Evolutionary conservation across 2,797 vertebrate genomes (phyloP).

Genomic region (Gallirallus australis): DNA sequence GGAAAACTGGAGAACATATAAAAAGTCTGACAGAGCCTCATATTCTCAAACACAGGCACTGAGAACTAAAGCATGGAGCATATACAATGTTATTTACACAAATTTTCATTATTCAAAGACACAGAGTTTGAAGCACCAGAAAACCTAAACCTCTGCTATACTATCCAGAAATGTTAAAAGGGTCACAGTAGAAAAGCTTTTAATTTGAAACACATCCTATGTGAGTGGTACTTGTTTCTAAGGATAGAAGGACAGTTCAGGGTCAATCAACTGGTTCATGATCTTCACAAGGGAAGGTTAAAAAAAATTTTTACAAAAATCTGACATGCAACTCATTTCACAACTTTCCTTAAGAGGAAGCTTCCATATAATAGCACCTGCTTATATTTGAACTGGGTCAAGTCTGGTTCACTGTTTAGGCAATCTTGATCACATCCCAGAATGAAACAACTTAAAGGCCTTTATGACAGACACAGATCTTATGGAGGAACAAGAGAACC

Average conservation of each 20-base stretch:
- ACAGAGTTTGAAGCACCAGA: accelerated
- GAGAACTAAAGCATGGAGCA: neutral
- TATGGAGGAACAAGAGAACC: neutral
- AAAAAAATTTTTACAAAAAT: neutral
- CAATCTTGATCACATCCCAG: neutral
- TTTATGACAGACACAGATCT: neutral
- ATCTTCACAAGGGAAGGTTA: neutral
- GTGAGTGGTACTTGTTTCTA: neutral
- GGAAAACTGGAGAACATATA: neutral
- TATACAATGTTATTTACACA: neutral
- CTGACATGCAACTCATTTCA: neutral
- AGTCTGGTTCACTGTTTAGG: neutral
- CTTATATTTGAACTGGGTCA: neutral
- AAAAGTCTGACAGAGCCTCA: neutral
- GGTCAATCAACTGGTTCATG: neutral
- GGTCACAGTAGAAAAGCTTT: neutral
- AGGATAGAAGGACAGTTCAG: neutral
- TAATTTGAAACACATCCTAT: neutral
- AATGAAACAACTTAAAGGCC: neutral
- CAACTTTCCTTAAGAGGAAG: neutral
- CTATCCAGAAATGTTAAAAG: neutral
- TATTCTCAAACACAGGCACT: neutral
- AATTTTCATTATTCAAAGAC: neutral
- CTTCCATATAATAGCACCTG: neutral
- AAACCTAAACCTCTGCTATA: neutral